Conservation (phyloP, 2,797 vertebrate species). For the Limnodromus scolopaceus region DNA sequence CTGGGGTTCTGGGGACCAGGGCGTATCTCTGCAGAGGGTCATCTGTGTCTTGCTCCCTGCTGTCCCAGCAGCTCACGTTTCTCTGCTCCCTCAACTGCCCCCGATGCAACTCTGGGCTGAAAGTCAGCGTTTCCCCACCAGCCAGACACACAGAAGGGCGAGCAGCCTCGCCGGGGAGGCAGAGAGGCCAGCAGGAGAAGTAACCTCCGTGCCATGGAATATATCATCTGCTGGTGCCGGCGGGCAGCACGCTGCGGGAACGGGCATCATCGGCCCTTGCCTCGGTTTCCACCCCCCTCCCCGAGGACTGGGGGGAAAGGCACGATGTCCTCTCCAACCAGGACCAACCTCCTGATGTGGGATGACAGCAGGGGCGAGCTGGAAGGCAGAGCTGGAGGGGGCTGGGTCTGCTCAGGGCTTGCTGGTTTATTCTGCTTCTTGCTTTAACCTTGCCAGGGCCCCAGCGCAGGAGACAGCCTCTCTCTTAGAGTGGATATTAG, state of each 20-base stretch:
- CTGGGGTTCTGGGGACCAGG: fast-evolving
- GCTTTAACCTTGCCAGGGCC: not conserved
- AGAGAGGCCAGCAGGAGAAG: not conserved
- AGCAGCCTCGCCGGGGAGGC: not conserved
- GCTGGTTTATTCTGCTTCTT: not conserved
- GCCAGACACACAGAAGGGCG: not conserved
- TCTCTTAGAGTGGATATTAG: not conserved
- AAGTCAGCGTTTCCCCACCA: not conserved
- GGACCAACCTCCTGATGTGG: not conserved
- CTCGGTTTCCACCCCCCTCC: not conserved
- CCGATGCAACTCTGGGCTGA: not conserved
- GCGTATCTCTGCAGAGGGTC: not conserved
- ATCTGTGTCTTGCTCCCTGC: fast-evolving
- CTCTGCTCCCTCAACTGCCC: not conserved
- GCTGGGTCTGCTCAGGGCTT: not conserved
- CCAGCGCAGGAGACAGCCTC: fast-evolving
- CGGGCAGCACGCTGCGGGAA: not conserved
- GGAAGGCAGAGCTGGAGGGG: not conserved
- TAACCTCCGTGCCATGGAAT: not conserved
- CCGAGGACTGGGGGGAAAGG: fast-evolving
- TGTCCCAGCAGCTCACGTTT: not conserved
- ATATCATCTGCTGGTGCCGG: not conserved
- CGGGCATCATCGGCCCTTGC: not conserved
- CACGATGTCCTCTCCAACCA: not conserved
- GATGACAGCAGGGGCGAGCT: not conserved